Base-by-base conservation (phyloP, 2,888 invertebrate genomes). In the Temnothorax ravouxi region DNA sequence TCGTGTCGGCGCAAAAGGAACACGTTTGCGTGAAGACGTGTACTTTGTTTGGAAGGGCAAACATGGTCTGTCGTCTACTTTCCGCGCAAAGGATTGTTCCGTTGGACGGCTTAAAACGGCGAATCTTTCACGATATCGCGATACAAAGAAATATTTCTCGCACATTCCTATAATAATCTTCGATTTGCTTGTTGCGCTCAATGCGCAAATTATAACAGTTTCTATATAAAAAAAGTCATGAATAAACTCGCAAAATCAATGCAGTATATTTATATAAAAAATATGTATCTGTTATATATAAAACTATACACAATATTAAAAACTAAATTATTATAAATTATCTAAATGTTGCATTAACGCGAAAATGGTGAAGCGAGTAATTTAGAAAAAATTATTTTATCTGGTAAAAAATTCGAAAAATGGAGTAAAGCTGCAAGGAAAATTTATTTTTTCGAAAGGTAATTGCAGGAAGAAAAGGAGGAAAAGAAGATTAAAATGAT, bases 151-250 rank as follows among this genome's bases (percentile, higher is more conserved):
- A 61, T 41, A 74, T 82, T 62, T 3, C 25, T 34, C 69, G 66
- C 29, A 6, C 67, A 15, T 83, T 52, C 38, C 71, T 72, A 25
- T 0, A 83, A 84, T 79, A 83, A 84, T 79, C 15, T 56, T 52
- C 18, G 52, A 56, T 69, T 50, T 67, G 21, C 64, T 59, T 64
- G 54, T 41, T 77, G 56, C 77, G 64, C 44, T 85, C 81, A 56
- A 74, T 66, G 25, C 41, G 50, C 74, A 86, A 88, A 89, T 89
- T 88, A 84, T 88, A 34, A 88, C 74, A 83, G 77, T 77, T 84
- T 75, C 59, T 71, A 44, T 67, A 21, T 6, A 81, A 76, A 86
- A 89, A 83, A 82, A 85, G 82, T 84, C 77, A 66, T 34, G 2
- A 34, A 41, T 47, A 61, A 61, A 47, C 1, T 44, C 13, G 13